Percentiles rank a stretch among this genome's conserved stretches.
Conservation (phyloP, 2,797 vertebrate genomes). For the Gallinago stenura region DNA sequence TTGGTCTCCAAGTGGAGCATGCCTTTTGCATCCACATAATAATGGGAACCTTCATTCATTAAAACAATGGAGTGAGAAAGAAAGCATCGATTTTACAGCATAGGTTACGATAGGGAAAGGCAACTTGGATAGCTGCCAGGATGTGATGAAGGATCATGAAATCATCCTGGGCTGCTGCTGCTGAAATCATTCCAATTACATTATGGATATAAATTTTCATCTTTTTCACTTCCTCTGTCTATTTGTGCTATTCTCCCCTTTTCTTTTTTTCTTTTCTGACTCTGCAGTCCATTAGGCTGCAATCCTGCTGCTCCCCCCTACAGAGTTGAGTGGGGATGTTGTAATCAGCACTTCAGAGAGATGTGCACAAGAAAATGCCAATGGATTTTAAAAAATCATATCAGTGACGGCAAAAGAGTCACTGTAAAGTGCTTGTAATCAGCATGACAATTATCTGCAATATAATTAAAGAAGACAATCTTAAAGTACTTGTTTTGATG, state of each 20-base stretch:
- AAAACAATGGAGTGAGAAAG: neutral
- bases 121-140: neutral
- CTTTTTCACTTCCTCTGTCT: neutral
- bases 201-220: neutral
- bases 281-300: neutral
- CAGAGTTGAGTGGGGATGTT: neutral
- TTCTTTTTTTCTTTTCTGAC: neutral
- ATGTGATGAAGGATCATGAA: neutral
- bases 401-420: neutral
- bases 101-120: neutral
- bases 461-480: neutral
- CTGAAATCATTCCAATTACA: neutral
- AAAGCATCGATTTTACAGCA: neutral
- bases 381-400: neutral
- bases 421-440: conserved; percentile 31
- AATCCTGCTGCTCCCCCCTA: neutral
- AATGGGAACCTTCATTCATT: neutral
- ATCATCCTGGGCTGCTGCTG: neutral
- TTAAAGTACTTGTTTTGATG: neutral
- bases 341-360: conserved; percentile 47
- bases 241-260: fast-evolving
- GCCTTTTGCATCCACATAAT: neutral
- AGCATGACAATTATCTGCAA: neutral
- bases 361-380: conserved; percentile 15
- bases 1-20: neutral